Percentiles rank a stretch among this genome's conserved stretches.
Conservation (phyloP, 2,797 vertebrate genomes). For the Labroides dimidiatus region DNA sequence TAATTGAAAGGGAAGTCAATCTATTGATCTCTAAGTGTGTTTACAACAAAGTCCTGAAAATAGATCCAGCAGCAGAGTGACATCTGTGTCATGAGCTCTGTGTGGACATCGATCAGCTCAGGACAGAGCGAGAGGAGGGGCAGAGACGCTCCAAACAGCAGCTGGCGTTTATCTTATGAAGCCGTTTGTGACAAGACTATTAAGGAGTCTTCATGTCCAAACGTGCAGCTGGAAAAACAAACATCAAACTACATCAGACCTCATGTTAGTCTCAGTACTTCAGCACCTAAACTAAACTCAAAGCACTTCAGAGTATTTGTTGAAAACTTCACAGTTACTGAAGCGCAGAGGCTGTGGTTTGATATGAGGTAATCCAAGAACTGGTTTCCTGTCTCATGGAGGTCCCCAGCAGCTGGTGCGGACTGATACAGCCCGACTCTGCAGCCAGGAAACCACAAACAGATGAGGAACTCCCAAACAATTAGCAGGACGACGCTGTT, state of each 20-base stretch:
- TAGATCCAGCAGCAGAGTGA: constrained; percentile 58
- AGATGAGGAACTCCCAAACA: constrained; percentile 75
- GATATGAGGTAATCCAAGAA: constrained; percentile 75
- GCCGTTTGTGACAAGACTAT: too few relatives aligned
- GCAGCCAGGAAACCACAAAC: constrained; percentile 65
- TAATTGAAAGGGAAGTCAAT: constrained; percentile 77
- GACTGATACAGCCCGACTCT: constrained; percentile 69
- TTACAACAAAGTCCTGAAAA: constrained; percentile 63
- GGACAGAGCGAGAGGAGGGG: constrained; percentile 14
- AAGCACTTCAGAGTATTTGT: background rate
- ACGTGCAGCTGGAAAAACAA: too few relatives aligned
- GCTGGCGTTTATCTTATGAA: too few relatives aligned
- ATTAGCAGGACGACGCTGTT: constrained; percentile 65
- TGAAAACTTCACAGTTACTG: constrained; percentile 24
- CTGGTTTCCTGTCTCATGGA: constrained; percentile 67
- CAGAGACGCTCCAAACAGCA: constrained; percentile 15
- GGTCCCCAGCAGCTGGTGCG: constrained; percentile 67
- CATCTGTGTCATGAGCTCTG: constrained; percentile 57
- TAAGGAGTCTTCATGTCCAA: too few relatives aligned
- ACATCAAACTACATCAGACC: too few relatives aligned
- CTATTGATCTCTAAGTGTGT: constrained; percentile 72
- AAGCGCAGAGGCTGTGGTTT: constrained; percentile 36
- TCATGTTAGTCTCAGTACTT: too few relatives aligned
- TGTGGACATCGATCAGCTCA: constrained; percentile 48
- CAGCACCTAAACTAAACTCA: background rate